Conservation (phyloP, 2,113 vertebrate genomes). For the Helogale parvula region DNA sequence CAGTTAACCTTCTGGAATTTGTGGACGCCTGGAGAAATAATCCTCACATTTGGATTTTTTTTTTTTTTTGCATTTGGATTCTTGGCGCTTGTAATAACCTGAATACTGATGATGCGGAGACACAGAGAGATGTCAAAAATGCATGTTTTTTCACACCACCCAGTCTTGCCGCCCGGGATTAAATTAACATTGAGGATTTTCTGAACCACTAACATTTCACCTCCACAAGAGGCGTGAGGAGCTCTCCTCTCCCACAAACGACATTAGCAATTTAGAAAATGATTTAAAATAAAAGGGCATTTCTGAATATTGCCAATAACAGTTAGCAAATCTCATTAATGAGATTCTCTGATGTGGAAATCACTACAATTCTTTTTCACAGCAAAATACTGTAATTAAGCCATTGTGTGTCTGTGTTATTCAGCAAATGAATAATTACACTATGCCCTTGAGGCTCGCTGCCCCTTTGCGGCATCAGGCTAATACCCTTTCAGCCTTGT, state of each 20-base stretch:
- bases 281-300: conserved; percentile 83
- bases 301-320: conserved; percentile 78
- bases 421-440: conserved; percentile 86
- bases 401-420: conserved; percentile 81
- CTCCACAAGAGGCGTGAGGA: conserved; percentile 39
- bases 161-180: not conserved
- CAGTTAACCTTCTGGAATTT: fast-evolving
- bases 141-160: too few species aligned
- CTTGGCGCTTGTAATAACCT: not conserved
- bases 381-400: conserved; percentile 85
- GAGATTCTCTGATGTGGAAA: conserved; percentile 77
- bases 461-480: conserved; percentile 50
- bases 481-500: conserved; percentile 3
- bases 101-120: too few species aligned
- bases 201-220: conserved; percentile 44
- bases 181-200: not conserved
- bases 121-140: not conserved
- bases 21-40: not conserved
- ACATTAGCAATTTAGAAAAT: conserved; percentile 76
- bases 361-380: conserved; percentile 73
- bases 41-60: not conserved
- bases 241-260: conserved; percentile 69
- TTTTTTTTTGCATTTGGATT: not conserved
- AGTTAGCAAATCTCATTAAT: conserved; percentile 80
- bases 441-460: conserved; percentile 73